These are phyloP conservation scores for Chrysolina haemoptera DNA, from an alignment of 2,888 invertebrate species.

Conservation along the genomic window DNA sequence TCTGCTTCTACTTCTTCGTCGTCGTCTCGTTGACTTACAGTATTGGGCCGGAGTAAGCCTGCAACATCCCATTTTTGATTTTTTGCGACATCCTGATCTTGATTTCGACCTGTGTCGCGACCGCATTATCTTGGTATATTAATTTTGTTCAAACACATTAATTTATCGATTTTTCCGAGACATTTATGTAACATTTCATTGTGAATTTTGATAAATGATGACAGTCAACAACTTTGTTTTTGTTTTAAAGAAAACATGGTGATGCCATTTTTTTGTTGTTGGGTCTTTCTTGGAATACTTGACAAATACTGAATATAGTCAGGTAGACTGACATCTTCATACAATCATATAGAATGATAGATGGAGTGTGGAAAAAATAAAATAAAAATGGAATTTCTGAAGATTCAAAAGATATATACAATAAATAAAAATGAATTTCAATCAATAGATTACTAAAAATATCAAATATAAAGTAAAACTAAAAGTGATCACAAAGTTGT, in stretches of 20 bases:
- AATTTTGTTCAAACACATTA: constrained; percentile 29
- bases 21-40: constrained; percentile 6
- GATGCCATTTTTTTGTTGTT: constrained; percentile 10
- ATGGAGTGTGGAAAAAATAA: no score
- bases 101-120: constrained; percentile 18
- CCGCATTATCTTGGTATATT: constrained; percentile 15
- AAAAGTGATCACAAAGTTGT: no score
- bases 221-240: constrained; percentile 27
- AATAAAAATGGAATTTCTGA: neutral
- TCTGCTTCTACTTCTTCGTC: constrained; percentile 19
- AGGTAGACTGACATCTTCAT: neutral
- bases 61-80: constrained; percentile 21
- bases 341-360: no score
- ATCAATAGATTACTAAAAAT: no score
- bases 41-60: constrained; percentile 23
- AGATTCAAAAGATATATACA: neutral
- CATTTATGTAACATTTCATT: constrained; percentile 16
- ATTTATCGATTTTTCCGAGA: constrained; percentile 9
- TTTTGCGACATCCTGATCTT: constrained; percentile 7
- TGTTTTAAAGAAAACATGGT: constrained; percentile 22
- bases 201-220: constrained; percentile 29
- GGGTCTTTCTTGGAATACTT: constrained; percentile 11
- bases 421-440: no score
- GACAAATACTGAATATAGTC: neutral
- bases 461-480: no score